Conservation (phyloP, 2,797 vertebrate genomes). For the Balearica regulorum region DNA sequence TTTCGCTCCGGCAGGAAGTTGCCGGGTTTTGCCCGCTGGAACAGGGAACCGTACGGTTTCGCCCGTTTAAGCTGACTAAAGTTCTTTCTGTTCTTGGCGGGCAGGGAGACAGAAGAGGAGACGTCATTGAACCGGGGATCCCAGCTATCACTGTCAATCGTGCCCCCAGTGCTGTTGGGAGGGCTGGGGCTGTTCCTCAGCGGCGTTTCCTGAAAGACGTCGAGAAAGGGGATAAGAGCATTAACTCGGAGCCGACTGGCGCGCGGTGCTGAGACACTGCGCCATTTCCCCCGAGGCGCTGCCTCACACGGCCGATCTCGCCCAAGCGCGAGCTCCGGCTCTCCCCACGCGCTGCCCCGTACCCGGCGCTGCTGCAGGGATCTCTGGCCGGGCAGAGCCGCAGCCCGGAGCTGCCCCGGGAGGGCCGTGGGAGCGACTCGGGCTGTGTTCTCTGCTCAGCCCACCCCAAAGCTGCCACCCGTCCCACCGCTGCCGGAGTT, state of each 20-base stretch:
- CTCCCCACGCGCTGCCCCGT: neutral
- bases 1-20: constrained; percentile 83
- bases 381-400: neutral
- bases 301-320: neutral
- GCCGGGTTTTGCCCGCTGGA: constrained; percentile 76
- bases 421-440: neutral
- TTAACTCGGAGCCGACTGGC: accelerated
- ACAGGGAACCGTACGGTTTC: constrained; percentile 46
- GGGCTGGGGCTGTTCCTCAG: constrained; percentile 92
- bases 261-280: accelerated
- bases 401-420: neutral
- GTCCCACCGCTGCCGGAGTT: neutral
- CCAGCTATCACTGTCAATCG: constrained; percentile 93
- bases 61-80: constrained; percentile 76
- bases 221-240: neutral
- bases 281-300: accelerated
- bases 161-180: constrained; percentile 94
- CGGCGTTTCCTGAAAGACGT: constrained; percentile 77
- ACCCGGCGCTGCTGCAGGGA: neutral
- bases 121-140: constrained; percentile 78
- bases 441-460: too few species aligned
- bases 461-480: too few species aligned
- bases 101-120: constrained; percentile 63
- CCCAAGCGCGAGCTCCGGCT: too few species aligned
- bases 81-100: constrained; percentile 73